Base-by-base conservation (phyloP, 2,888 invertebrate species). In the Pasiphila rectangulata region DNA sequence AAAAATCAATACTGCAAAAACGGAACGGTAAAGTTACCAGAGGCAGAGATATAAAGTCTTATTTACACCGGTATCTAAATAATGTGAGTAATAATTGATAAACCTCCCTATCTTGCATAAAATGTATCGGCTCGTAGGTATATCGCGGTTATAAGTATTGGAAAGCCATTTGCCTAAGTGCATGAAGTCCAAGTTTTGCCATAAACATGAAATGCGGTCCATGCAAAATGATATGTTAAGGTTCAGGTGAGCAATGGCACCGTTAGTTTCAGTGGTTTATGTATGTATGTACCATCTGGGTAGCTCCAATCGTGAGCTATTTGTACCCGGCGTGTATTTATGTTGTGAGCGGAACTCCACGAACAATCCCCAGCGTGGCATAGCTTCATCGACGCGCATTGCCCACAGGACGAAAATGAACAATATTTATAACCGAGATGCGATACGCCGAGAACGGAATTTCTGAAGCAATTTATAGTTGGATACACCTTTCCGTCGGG, bases 111-210 rank as follows among this genome's bases (percentile, higher is more conserved):
- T 63, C 69, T 69, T 70, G 69, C 70, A 73, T 74, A 79, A 77
- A 79, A 79, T 79, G 77, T 78, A 70, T 69, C 74, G 72, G 68
- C 78, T 75, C 70, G 65, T n/a, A 70, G 69, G 69, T 69, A 76
- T 76, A 79, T 71, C 63, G 73, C 75, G 76, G 67, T 83, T 83
- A 79, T 80, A 85, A 85, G 81, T 86, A 87, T 88, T 82, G 84
- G 81, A 85, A 88, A 86, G 73, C 85, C 84, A 88, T 87, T 88
- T 84, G 72, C 82, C 73, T 88, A 84, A 88, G 87, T 87, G 85
- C 85, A 84, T 78, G 80, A 76, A 84, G 82, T 80, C 77, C 75
- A 86, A 87, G 83, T 86, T 88, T 84, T 76, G 77, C 82, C 75
- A 85, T 88, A 86, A 86, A 84, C 86, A 84, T 85, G 83, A 86